Base-by-base conservation (phyloP, 1,140 invertebrate genomes). In the Scaptodrosophila lebanonensis region DNA sequence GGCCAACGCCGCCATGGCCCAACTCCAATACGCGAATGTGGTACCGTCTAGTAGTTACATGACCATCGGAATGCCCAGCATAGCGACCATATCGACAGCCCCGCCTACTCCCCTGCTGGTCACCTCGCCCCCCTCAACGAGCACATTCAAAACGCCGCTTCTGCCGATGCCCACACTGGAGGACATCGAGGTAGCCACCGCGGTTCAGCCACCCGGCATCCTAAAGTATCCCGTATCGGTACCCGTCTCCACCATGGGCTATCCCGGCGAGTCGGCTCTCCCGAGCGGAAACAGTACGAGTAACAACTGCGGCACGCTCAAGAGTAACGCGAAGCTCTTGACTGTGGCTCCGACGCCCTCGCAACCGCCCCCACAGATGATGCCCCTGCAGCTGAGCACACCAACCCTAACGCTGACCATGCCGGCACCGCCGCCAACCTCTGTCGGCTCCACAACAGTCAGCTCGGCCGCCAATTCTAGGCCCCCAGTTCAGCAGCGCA, bases 141-240 rank as follows among this genome's bases (percentile, higher is more conserved):
- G 64, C 12, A 63, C 82, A 11, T 69, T 83, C 57, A 77, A 77
- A 43, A 83, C 77, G 25, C 77, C 77, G 13, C 56, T 83, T 11
- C 51, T 83, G 39, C 77, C 77, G 32, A 83, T 83, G 77, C 77
- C 77, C 7, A 64, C 72, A 11, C 50, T 83, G 33, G 77, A 83
- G 60, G 77, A 83, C 25, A 83, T 83, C 59, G 77, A 83, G 52
- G 61, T 72, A 7, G 47, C 30, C 17, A 40, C 35, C 17, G 25
- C 15, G 3, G 2, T 9, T 15, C 11, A 35, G 17, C 29, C 32
- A 36, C 59, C 59, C 5, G 59, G 67, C 27, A 71, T 67, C 29
- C 50, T 67, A 1, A 67, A 67, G 33, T 71, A 71, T 30, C 49
- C 52, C 9, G 27, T 45, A 13, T 18, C 33, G 39, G 6, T 50